Evolutionary conservation across 2,888 invertebrate genomes (phyloP).

Genomic region (Gerris lacustris): DNA sequence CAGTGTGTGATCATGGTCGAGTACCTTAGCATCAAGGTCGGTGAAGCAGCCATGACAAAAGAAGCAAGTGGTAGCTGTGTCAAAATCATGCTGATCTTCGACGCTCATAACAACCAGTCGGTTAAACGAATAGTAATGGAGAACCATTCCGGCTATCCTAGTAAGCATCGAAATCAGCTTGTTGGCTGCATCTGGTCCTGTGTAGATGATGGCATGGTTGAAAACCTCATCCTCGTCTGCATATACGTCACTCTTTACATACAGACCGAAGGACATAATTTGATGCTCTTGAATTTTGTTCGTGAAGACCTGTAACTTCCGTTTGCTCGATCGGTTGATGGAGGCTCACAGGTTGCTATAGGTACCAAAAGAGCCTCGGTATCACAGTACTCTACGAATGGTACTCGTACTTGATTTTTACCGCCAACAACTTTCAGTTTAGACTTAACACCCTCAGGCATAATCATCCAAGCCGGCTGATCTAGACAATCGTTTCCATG

Average conservation of each 20-base stretch:
- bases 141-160: not conserved
- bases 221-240: not conserved
- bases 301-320: no score
- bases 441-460: not conserved
- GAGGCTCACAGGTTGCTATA: no score
- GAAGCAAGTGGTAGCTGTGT: not conserved
- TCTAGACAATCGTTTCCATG: not conserved
- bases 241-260: not conserved
- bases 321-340: no score
- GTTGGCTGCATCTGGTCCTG: not conserved
- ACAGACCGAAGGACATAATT: not conserved
- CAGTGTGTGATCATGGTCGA: slow-evolving; percentile 33
- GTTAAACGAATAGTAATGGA: not conserved
- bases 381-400: not conserved
- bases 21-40: slow-evolving; percentile 20
- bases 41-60: not conserved
- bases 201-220: not conserved
- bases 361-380: not conserved
- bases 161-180: not conserved
- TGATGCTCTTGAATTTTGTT: no score
- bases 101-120: not conserved
- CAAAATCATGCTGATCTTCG: not conserved
- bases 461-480: not conserved
- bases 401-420: not conserved
- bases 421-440: not conserved